A percentile compares a stretch with the other conserved stretches of the same genome.
These are phyloP conservation scores for Tachysurus fulvidraco DNA, from an alignment of 2,113 vertebrate genomes.

Conservation along the genomic window DNA sequence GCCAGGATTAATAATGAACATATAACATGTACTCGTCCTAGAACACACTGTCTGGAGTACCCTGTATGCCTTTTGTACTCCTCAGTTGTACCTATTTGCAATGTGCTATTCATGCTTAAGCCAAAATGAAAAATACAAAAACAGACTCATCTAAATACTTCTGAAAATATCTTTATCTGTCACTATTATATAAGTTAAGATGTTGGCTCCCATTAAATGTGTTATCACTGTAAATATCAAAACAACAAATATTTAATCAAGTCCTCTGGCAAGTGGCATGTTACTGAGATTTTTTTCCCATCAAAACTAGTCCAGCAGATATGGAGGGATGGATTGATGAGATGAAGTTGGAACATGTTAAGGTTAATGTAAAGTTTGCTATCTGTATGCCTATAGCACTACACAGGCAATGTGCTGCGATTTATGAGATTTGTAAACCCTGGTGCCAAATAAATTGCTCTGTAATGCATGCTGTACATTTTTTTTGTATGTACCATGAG, in stretches of 20 bases:
- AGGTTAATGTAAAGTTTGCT: neutral
- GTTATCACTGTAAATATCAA: neutral
- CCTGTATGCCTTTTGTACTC: neutral
- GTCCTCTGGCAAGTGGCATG: neutral
- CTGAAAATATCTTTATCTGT: neutral
- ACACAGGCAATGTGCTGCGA: neutral
- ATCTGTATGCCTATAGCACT: constrained; percentile 3
- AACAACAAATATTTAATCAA: neutral
- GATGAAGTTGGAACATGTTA: neutral
- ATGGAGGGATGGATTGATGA: neutral
- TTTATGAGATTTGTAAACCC: neutral
- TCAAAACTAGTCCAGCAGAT: neutral
- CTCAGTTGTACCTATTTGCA: neutral
- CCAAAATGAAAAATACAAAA: neutral
- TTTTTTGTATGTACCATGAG: neutral
- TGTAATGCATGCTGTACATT: neutral
- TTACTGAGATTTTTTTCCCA: neutral
- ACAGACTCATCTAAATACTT: neutral
- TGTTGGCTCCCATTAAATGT: neutral
- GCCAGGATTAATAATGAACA: neutral
- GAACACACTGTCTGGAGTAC: constrained; percentile 14
- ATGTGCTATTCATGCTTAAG: neutral
- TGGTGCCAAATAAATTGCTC: neutral
- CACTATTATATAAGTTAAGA: neutral
- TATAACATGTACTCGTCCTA: neutral